phyloP scores from a whole-genome alignment of 2,797 vertebrate species.

The Phrynocephalus guinanensis region DNA sequence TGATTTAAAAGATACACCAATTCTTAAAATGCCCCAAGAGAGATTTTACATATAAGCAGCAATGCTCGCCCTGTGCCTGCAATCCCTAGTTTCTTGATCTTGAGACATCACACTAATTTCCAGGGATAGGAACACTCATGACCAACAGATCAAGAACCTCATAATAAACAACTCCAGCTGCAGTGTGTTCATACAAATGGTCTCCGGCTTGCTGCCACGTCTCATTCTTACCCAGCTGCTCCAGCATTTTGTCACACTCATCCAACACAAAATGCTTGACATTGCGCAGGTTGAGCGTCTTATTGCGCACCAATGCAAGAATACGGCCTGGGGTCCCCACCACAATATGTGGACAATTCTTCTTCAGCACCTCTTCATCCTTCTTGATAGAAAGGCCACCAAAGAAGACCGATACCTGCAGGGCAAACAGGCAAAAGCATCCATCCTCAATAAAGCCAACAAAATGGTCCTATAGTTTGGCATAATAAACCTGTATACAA shows the following conservation, averaged over 20 bases:
- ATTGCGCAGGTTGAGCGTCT: constrained; percentile 84
- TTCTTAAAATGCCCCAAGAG: neutral
- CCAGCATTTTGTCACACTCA: constrained; percentile 89
- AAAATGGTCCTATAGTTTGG: no score
- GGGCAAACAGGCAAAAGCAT: neutral
- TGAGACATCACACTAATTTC: neutral
- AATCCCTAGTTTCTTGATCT: neutral
- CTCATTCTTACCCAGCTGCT: constrained; percentile 83
- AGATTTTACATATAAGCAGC: neutral
- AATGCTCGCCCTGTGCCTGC: neutral
- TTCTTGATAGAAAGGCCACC: constrained; percentile 87
- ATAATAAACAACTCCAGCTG: neutral
- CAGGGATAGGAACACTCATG: neutral
- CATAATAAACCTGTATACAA: neutral
- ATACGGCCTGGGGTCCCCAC: constrained; percentile 86
- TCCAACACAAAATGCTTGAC: constrained; percentile 89
- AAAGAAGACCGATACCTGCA: constrained; percentile 86
- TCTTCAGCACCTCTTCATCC: constrained; percentile 86
- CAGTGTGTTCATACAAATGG: neutral
- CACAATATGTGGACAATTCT: constrained; percentile 85
- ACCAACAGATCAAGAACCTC: neutral
- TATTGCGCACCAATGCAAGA: constrained; percentile 84
- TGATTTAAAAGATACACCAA: neutral
- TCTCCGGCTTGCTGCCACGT: constrained; percentile 42
- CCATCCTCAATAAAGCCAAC: neutral